A percentile compares a stretch with the other conserved stretches of the same genome.
These are phyloP conservation scores for Fratercula arctica DNA, from an alignment of 2,797 vertebrate species.

Conservation along the genomic window DNA sequence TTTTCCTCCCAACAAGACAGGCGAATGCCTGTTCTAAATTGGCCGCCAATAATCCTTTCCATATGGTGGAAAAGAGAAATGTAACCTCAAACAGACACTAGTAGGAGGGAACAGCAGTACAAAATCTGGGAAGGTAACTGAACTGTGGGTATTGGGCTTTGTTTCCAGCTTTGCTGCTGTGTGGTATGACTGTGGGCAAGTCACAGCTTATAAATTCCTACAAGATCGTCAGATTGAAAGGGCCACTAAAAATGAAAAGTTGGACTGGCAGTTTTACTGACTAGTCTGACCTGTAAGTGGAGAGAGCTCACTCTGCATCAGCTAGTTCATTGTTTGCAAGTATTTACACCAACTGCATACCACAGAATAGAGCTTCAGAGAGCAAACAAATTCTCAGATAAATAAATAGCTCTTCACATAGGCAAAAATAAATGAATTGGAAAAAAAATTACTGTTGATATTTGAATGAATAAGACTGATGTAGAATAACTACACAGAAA, in stretches of 20 bases:
- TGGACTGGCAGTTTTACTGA: not conserved
- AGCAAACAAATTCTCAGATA: not conserved
- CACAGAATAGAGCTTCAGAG: not conserved
- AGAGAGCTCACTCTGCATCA: not conserved
- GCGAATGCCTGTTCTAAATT: not conserved
- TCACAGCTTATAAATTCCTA: not conserved
- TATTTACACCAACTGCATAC: not conserved
- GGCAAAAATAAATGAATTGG: not conserved
- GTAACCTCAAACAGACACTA: not conserved
- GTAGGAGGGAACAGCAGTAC: slow-evolving; percentile 1
- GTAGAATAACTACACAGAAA: not conserved
- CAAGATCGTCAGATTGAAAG: not conserved
- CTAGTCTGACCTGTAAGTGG: not conserved
- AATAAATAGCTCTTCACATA: not conserved
- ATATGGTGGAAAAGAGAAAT: slow-evolving; percentile 22
- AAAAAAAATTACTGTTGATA: not conserved
- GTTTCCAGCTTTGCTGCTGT: not conserved
- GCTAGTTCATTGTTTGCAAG: not conserved
- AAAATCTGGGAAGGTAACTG: not conserved
- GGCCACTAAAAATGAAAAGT: not conserved
- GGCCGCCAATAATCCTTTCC: not conserved
- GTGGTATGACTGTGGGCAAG: not conserved
- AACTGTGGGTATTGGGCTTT: not conserved
- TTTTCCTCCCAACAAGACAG: not conserved
- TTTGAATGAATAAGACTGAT: not conserved